phyloP scores from a whole-genome alignment of 2,888 invertebrate genomes.

The Molanna angustata region DNA sequence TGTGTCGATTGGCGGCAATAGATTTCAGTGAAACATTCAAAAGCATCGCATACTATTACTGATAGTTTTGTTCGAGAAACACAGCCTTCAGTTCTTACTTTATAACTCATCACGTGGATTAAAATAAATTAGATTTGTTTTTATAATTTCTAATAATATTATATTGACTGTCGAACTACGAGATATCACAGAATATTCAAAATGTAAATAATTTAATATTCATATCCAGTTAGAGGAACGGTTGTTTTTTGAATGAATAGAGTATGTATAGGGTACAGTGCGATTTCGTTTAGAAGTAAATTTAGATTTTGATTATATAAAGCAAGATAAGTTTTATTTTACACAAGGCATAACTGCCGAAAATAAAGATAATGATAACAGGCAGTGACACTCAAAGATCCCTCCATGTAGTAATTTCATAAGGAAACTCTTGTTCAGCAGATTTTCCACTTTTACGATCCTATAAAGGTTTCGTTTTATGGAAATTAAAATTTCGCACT shows the following conservation, averaged over 20 bases:
- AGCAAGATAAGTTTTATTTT: constrained; percentile 3
- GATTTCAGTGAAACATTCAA: too few species aligned
- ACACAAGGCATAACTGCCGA: neutral
- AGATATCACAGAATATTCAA: too few species aligned
- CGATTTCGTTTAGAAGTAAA: constrained; percentile 4
- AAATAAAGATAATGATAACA: constrained; percentile 6
- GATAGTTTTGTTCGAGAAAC: too few species aligned
- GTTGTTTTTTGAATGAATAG: neutral
- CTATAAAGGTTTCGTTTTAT: constrained; percentile 28
- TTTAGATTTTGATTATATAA: constrained; percentile 3
- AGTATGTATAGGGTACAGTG: neutral
- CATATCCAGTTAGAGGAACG: too few species aligned
- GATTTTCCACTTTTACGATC: constrained; percentile 22
- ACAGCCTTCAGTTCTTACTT: too few species aligned
- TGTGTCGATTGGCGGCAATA: too few species aligned
- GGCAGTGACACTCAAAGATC: neutral
- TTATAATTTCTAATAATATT: too few species aligned
- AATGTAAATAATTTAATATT: too few species aligned
- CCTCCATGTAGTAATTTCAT: neutral
- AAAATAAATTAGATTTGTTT: too few species aligned
- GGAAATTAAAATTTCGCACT: constrained; percentile 27
- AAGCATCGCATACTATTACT: too few species aligned
- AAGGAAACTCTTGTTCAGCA: constrained; percentile 9
- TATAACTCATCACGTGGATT: too few species aligned
- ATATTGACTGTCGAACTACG: too few species aligned